Conservation (phyloP, 1,140 invertebrate genomes). For the Zophobas atratus region DNA sequence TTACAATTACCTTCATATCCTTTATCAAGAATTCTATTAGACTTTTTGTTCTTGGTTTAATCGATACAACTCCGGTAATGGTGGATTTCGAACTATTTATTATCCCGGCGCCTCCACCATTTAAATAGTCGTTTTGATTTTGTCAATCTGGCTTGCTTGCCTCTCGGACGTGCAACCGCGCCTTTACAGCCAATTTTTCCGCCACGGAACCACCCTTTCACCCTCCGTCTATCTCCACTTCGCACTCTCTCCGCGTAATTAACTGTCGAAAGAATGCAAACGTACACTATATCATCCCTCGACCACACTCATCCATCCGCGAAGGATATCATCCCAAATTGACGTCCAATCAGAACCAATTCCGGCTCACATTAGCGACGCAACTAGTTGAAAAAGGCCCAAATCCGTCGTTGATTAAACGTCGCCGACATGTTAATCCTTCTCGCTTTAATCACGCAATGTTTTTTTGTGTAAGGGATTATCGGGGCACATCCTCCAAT, state of each 20-base stretch:
- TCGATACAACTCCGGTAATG: no score
- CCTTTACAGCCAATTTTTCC: no score
- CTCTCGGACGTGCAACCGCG: no score
- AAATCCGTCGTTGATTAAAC: constrained; percentile 5
- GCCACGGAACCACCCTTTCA: neutral
- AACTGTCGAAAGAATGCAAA: constrained; percentile 58
- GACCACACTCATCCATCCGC: constrained; percentile 53
- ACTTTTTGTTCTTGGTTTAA: no score
- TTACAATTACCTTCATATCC: no score
- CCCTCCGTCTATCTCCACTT: constrained; percentile 12
- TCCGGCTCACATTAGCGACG: neutral
- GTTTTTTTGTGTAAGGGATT: constrained; percentile 29
- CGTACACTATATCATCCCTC: constrained; percentile 59
- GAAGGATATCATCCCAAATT: constrained; percentile 54
- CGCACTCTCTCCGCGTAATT: constrained; percentile 51
- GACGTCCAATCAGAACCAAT: constrained; percentile 57
- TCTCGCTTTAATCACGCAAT: constrained; percentile 14
- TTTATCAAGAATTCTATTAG: no score
- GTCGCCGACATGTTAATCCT: neutral
- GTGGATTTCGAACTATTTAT: no score
- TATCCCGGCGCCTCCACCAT: no score
- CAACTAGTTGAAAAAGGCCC: constrained; percentile 4
- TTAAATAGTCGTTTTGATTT: no score
- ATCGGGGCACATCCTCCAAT: constrained; percentile 9
- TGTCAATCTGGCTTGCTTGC: no score